These are phyloP conservation scores for Neodiprion fabricii DNA, from an alignment of 1,140 invertebrate species.

Conservation along the genomic window DNA sequence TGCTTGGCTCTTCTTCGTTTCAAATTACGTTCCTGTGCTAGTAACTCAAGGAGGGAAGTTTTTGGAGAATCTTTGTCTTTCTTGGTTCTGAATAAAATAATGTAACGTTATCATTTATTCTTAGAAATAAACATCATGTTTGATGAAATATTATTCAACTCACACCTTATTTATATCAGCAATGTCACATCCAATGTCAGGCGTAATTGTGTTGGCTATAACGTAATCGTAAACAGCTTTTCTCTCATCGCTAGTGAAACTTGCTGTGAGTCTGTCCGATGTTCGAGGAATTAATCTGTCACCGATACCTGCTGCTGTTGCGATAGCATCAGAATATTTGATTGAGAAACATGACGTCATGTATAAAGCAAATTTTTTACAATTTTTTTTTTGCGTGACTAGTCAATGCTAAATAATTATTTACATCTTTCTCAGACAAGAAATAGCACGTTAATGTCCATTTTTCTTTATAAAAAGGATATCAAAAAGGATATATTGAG, in stretches of 20 bases:
- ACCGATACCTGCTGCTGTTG: slow-evolving; percentile 49
- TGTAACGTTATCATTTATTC: not conserved
- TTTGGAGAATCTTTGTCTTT: slow-evolving; percentile 25
- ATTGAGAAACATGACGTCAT: slow-evolving; percentile 15
- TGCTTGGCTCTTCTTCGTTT: slow-evolving; percentile 70
- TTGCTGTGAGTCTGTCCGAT: slow-evolving; percentile 60
- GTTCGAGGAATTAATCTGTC: slow-evolving; percentile 62
- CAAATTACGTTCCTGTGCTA: slow-evolving; percentile 68
- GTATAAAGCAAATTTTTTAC: not conserved
- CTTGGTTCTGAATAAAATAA: slow-evolving; percentile 23
- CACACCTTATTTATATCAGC: slow-evolving; percentile 49
- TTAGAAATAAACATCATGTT: slow-evolving; percentile 16
- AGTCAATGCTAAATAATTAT: slow-evolving; percentile 3
- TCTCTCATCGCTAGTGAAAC: slow-evolving; percentile 63
- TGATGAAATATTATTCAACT: slow-evolving; percentile 31
- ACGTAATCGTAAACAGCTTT: slow-evolving; percentile 61
- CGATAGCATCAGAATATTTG: slow-evolving; percentile 38
- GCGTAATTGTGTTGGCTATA: slow-evolving; percentile 52
- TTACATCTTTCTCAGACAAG: too few species aligned
- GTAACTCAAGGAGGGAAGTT: slow-evolving; percentile 57
- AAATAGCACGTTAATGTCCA: too few species aligned
- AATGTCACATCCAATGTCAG: slow-evolving; percentile 52
- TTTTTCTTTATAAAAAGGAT: slow-evolving; percentile 44
- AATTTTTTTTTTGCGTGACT: slow-evolving; percentile 10
- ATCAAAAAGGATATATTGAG: slow-evolving; percentile 58